Conservation (phyloP, 2,888 invertebrate genomes). For the Ariolimax columbianus region DNA sequence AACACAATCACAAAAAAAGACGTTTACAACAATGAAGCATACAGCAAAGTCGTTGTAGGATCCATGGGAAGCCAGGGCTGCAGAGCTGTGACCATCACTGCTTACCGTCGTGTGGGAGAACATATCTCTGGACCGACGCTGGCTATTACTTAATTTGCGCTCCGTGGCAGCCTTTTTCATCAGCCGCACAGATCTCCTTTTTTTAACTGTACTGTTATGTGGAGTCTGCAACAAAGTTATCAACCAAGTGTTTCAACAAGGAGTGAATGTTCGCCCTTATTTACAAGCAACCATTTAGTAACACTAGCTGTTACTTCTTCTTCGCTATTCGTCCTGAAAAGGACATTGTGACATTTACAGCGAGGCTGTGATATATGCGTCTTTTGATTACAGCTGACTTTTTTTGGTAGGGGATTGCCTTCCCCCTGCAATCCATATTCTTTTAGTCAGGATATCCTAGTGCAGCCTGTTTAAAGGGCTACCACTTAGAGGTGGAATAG, state of each 20-base stretch:
- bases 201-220: slow-evolving; percentile 41
- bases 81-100: slow-evolving; percentile 61
- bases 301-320: not conserved
- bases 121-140: slow-evolving; percentile 50
- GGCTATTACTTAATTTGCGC: slow-evolving; percentile 10
- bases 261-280: not conserved
- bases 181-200: slow-evolving; percentile 66
- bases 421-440: not conserved
- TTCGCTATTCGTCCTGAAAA: too few species aligned
- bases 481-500: not conserved
- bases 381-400: too few species aligned
- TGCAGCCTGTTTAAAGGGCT: not conserved
- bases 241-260: not conserved
- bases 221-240: slow-evolving; percentile 36
- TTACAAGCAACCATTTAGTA: not conserved
- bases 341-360: too few species aligned
- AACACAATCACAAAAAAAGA: not conserved
- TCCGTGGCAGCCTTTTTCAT: slow-evolving; percentile 49
- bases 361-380: too few species aligned
- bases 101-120: slow-evolving; percentile 70
- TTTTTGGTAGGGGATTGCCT: not conserved
- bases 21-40: slow-evolving; percentile 56
- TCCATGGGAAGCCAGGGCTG: slow-evolving; percentile 68
- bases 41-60: slow-evolving; percentile 74
- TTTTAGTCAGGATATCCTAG: not conserved